A percentile compares a stretch with the other conserved stretches of the same genome.
Evolutionary conservation across 2,888 invertebrate species (phyloP).

Genomic region (Nematopogon swammerdamellus): DNA sequence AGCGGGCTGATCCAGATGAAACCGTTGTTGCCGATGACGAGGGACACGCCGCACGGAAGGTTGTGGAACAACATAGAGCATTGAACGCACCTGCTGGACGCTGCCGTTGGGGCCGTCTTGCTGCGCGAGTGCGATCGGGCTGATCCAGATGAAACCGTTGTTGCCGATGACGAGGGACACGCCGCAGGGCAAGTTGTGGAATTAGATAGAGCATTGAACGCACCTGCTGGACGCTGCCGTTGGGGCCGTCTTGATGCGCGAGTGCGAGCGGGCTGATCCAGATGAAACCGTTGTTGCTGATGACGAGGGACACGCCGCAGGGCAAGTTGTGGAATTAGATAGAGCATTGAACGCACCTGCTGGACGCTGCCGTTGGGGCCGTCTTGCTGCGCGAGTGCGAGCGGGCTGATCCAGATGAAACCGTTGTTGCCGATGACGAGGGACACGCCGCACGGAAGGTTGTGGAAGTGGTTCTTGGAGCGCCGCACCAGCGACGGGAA

Average conservation of each 20-base stretch:
- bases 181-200: conserved; percentile 67
- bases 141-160: conserved; percentile 96
- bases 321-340: conserved; percentile 44
- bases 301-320: conserved; percentile 87
- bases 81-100: too few relatives aligned
- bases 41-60: conserved; percentile 84
- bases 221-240: too few relatives aligned
- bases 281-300: conserved; percentile 95
- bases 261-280: conserved; percentile 73
- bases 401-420: conserved; percentile 88
- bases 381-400: not conserved
- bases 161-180: conserved; percentile 92
- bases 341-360: not conserved
- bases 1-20: conserved; percentile 88
- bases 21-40: conserved; percentile 96
- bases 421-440: conserved; percentile 96
- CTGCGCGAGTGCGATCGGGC: conserved; percentile 36
- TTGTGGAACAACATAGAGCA: too few relatives aligned
- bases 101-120: too few relatives aligned
- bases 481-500: conserved; percentile 89
- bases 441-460: conserved; percentile 86
- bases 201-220: too few relatives aligned
- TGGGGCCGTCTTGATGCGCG: too few relatives aligned
- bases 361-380: not conserved
- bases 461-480: conserved; percentile 95